These are phyloP conservation scores for Eilema griseolum DNA, from an alignment of 2,888 invertebrate species.

Conservation along the genomic window DNA sequence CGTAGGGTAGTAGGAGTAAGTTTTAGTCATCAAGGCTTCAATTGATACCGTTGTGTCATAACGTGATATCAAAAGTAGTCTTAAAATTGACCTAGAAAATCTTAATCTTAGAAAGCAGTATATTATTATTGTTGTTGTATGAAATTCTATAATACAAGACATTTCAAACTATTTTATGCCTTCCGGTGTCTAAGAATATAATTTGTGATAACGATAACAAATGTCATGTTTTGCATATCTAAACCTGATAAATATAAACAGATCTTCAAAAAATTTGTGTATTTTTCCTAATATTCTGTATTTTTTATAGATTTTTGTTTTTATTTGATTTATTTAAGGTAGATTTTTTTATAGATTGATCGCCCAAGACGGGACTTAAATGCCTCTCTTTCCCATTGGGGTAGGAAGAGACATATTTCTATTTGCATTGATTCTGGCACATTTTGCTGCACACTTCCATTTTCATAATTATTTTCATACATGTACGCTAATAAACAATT, in stretches of 20 bases:
- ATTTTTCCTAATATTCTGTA: not conserved
- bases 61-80: not conserved
- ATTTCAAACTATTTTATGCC: not conserved
- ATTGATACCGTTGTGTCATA: too few relatives aligned
- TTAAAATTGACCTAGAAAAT: not conserved
- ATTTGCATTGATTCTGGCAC: not conserved
- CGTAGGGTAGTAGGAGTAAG: too few relatives aligned
- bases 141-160: not conserved
- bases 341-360: too few relatives aligned
- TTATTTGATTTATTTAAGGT: too few relatives aligned
- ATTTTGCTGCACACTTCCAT: not conserved
- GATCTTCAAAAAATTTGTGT: slow-evolving; percentile 25
- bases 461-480: not conserved
- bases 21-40: too few relatives aligned
- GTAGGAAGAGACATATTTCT: not conserved
- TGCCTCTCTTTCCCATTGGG: not conserved
- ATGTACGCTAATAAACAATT: not conserved
- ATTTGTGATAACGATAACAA: slow-evolving; percentile 45
- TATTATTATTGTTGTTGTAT: not conserved
- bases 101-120: not conserved
- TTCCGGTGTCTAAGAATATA: slow-evolving; percentile 26
- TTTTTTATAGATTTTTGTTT: not conserved
- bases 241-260: slow-evolving; percentile 37
- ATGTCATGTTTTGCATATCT: slow-evolving; percentile 29
- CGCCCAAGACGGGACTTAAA: too few relatives aligned